Conservation (phyloP, 2,888 invertebrate species). For the Pristionchus japonicus region DNA sequence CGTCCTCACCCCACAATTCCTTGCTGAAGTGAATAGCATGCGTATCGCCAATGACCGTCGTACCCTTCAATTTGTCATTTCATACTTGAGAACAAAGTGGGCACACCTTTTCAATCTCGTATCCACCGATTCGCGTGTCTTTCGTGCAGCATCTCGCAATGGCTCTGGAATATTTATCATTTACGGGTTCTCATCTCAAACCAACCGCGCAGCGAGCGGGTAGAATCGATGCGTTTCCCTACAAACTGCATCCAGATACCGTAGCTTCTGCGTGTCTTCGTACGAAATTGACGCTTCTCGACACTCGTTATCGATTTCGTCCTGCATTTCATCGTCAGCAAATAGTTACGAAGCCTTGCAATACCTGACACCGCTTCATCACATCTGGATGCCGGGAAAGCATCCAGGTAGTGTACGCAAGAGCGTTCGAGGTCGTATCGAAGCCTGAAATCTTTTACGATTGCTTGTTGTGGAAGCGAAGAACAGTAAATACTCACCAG, state of each 20-base stretch:
- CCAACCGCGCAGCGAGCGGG: constrained; percentile 17
- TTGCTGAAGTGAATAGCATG: constrained; percentile 64
- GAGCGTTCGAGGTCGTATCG: constrained; percentile 4
- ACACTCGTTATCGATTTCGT: constrained; percentile 17
- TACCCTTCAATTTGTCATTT: constrained; percentile 52
- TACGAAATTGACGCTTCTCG: not conserved
- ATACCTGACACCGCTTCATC: not conserved
- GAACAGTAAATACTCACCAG: not conserved
- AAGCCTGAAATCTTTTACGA: not conserved
- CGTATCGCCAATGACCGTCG: constrained; percentile 63
- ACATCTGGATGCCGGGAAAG: not conserved
- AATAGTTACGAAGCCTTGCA: not conserved
- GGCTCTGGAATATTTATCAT: not conserved
- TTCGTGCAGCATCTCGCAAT: constrained; percentile 11
- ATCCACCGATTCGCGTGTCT: not conserved
- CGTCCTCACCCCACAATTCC: constrained; percentile 70
- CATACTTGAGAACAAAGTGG: not conserved
- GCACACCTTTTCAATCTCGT: constrained; percentile 57
- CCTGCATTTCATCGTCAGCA: not conserved
- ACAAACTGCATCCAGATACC: constrained; percentile 40
- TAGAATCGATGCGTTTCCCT: constrained; percentile 34
- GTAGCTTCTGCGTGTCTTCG: constrained; percentile 7
- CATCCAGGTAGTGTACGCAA: constrained; percentile 21
- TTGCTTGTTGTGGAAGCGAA: too few species aligned
- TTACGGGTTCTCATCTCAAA: not conserved